Percentiles rank a stretch among this genome's conserved stretches.
Evolutionary conservation across 2,113 vertebrate species (phyloP).

Genomic region (Oophaga pumilio): DNA sequence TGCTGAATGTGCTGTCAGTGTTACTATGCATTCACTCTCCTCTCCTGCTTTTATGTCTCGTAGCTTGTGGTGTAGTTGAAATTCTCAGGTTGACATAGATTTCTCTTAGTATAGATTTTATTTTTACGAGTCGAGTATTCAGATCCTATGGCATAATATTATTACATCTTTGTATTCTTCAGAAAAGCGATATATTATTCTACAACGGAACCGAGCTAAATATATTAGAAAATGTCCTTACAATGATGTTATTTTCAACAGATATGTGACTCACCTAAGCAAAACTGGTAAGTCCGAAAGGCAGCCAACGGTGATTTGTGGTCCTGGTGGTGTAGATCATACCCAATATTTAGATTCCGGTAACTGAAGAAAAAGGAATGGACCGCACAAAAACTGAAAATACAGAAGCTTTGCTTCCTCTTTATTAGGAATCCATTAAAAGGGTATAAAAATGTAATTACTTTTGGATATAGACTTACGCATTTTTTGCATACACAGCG

Average conservation of each 20-base stretch:
- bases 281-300: not conserved
- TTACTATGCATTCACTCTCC: conserved; percentile 13
- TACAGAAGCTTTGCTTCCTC: too few relatives aligned
- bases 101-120: conserved; percentile 7
- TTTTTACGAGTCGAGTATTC: not conserved
- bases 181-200: not conserved
- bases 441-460: too few relatives aligned
- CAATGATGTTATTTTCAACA: not conserved
- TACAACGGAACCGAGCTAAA: not conserved
- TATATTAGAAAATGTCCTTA: not conserved
- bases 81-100: not conserved
- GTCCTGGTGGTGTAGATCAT: not conserved
- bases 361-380: not conserved
- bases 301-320: not conserved
- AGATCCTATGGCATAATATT: not conserved
- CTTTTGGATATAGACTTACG: too few relatives aligned
- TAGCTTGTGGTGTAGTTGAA: conserved; percentile 6
- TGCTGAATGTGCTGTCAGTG: conserved; percentile 43
- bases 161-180: not conserved
- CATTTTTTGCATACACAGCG: too few relatives aligned
- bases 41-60: conserved; percentile 27
- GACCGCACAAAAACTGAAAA: too few relatives aligned
- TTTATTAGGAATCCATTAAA: too few relatives aligned
- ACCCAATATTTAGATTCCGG: not conserved
- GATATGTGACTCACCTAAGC: not conserved